phyloP scores from a whole-genome alignment of 2,113 vertebrate genomes.

The Empidonax traillii region DNA sequence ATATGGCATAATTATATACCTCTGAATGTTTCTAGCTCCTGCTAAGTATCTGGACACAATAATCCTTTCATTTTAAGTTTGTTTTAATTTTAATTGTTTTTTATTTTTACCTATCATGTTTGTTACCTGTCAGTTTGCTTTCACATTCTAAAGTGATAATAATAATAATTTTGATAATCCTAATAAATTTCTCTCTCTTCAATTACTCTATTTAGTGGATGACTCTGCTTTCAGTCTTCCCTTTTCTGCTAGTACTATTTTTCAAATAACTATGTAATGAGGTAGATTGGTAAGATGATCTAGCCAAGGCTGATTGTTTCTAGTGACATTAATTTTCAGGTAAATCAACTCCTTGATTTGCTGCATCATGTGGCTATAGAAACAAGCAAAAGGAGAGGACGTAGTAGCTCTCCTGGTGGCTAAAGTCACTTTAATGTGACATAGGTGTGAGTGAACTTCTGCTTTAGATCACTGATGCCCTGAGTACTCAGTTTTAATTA shows the following conservation, averaged over 20 bases:
- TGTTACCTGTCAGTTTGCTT: neutral
- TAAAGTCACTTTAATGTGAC: neutral
- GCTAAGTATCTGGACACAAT: neutral
- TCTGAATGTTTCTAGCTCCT: neutral
- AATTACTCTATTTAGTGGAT: neutral
- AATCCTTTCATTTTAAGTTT: neutral
- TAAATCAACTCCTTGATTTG: neutral
- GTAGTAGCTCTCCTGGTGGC: neutral
- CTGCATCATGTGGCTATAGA: neutral
- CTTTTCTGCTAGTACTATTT: neutral
- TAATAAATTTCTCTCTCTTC: neutral
- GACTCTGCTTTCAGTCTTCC: neutral
- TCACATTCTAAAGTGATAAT: neutral
- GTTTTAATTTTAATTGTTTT: neutral
- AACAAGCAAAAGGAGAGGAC: neutral
- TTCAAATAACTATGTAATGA: neutral
- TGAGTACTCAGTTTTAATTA: neutral
- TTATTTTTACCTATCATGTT: neutral
- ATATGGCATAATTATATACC: neutral
- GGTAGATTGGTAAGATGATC: neutral
- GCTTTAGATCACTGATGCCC: neutral
- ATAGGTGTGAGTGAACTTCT: neutral
- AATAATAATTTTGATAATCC: neutral
- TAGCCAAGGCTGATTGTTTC: neutral
- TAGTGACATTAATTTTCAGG: neutral